Evolutionary conservation across 2,888 invertebrate genomes (phyloP).

Genomic region (Prosapia bicincta): DNA sequence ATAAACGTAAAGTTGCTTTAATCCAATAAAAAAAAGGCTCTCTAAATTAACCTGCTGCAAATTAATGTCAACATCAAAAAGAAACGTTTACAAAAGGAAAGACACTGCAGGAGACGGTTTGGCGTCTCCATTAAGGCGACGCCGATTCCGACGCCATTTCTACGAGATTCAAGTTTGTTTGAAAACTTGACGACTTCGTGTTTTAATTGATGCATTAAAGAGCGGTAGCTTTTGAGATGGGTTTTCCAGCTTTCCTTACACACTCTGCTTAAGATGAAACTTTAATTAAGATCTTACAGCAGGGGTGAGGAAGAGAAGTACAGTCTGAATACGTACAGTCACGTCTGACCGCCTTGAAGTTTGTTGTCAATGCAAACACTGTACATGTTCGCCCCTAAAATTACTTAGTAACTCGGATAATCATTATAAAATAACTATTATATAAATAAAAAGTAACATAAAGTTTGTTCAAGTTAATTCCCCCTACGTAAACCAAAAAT

Average conservation of each 20-base stretch:
- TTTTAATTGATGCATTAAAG: conserved; percentile 29
- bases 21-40: background rate
- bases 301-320: background rate
- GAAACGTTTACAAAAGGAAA: background rate
- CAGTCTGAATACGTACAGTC: background rate
- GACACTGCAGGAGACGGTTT: background rate
- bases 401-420: too few species aligned
- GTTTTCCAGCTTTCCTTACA: conserved; percentile 3
- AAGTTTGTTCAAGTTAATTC: too few species aligned
- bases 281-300: conserved; percentile 3
- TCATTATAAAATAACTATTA: too few species aligned
- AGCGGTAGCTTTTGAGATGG: conserved; percentile 17
- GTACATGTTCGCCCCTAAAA: too few species aligned
- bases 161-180: background rate
- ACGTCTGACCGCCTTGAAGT: too few species aligned
- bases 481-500: too few species aligned
- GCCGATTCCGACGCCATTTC: background rate
- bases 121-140: background rate
- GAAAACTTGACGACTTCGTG: conserved; percentile 2
- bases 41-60: background rate
- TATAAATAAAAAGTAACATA: too few species aligned
- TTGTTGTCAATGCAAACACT: too few species aligned
- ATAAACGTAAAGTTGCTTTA: too few species aligned
- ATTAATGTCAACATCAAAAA: background rate
- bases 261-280: conserved; percentile 4